phyloP scores from a whole-genome alignment of 1,140 invertebrate species.

The Bilobella aurantiaca region DNA sequence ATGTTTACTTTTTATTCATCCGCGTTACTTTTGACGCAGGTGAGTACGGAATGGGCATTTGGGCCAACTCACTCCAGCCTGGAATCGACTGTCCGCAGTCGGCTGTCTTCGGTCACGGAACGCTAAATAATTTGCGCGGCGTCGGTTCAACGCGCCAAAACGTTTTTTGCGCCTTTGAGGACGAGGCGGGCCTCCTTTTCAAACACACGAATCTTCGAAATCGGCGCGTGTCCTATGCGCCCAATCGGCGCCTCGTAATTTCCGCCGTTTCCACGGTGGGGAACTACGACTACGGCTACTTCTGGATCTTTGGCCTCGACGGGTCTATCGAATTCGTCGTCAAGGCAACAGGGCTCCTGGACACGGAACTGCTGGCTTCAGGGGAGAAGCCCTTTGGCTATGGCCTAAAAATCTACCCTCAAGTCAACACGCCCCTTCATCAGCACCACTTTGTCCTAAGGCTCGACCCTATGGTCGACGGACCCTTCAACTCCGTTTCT shows the following conservation, averaged over 20 bases:
- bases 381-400: background rate
- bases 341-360: constrained; percentile 17
- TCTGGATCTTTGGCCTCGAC: constrained; percentile 8
- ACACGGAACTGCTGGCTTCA: constrained; percentile 10
- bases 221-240: background rate
- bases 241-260: background rate
- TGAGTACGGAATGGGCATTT: constrained; percentile 10
- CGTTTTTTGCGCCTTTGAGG: constrained; percentile 13
- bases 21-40: no score
- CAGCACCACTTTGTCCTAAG: constrained; percentile 17
- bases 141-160: background rate
- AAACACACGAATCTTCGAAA: constrained; percentile 15
- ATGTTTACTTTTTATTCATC: no score
- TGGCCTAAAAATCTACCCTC: constrained; percentile 11
- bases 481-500: constrained; percentile 10
- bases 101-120: background rate
- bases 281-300: constrained; percentile 17
- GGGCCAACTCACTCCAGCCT: background rate
- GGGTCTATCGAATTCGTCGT: constrained; percentile 4
- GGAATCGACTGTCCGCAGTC: background rate
- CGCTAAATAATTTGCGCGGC: constrained; percentile 10
- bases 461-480: constrained; percentile 18
- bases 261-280: constrained; percentile 12
- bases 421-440: constrained; percentile 13
- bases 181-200: constrained; percentile 16